A percentile compares a stretch with the other conserved stretches of the same genome.
These are phyloP conservation scores for Pipistrellus pygmaeus DNA, from an alignment of 2,797 vertebrate species.

Conservation along the genomic window DNA sequence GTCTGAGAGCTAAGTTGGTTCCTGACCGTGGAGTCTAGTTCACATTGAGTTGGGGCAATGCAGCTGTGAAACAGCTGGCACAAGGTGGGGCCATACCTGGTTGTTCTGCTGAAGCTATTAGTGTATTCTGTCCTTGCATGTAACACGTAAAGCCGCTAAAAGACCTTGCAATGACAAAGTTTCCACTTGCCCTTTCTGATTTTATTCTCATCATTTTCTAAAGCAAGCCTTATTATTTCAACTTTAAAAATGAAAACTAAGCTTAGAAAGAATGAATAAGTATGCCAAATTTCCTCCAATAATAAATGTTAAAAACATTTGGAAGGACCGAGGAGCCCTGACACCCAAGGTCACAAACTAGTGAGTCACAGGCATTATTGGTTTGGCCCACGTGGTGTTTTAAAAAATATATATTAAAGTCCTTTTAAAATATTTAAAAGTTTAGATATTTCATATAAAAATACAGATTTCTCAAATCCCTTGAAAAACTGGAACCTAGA, in stretches of 20 bases:
- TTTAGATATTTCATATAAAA: background rate
- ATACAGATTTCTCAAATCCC: background rate
- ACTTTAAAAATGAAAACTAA: background rate
- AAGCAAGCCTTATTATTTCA: slow-evolving; percentile 13
- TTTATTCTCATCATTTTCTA: background rate
- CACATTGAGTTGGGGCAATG: background rate
- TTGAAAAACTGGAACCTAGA: background rate
- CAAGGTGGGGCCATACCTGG: rapidly evolving
- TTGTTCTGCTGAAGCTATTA: background rate
- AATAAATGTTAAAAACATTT: slow-evolving; percentile 18
- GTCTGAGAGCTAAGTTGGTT: background rate
- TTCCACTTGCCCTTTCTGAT: background rate
- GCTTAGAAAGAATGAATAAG: background rate
- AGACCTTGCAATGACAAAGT: background rate
- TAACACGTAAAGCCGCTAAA: background rate
- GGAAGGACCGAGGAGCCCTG: background rate
- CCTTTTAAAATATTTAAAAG: background rate
- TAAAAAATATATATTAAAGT: background rate
- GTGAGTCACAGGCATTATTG: background rate
- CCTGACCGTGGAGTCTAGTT: background rate
- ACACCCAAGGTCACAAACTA: background rate
- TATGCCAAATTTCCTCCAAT: background rate
- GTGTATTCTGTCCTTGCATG: background rate
- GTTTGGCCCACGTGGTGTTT: background rate
- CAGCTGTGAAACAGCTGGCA: background rate